Conservation (phyloP, 2,113 vertebrate species). For the Semicossyphus pulcher region DNA sequence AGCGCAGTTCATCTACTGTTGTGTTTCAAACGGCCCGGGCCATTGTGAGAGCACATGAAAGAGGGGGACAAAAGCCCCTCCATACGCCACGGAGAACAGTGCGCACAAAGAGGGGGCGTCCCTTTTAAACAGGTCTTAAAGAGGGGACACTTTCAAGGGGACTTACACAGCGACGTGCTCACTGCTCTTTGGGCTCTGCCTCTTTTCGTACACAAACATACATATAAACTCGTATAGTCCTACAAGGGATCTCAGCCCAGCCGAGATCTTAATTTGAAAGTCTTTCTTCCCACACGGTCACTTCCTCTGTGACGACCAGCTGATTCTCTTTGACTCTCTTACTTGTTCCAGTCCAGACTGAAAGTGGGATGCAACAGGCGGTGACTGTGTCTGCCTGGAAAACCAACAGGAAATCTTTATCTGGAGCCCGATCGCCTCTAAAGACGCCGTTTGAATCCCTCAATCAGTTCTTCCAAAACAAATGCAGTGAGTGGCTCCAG, state of each 20-base stretch:
- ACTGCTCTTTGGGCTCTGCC: slow-evolving; percentile 74
- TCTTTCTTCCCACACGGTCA: slow-evolving; percentile 49
- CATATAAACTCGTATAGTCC: slow-evolving; percentile 75
- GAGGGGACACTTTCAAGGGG: slow-evolving; percentile 83
- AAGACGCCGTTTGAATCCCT: slow-evolving; percentile 53
- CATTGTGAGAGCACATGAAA: slow-evolving; percentile 85
- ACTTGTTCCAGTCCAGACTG: too few species aligned
- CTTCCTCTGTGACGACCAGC: slow-evolving; percentile 24
- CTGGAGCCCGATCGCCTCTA: slow-evolving; percentile 36
- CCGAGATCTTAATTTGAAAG: slow-evolving; percentile 77
- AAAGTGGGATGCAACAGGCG: slow-evolving; percentile 57
- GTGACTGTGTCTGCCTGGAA: slow-evolving; percentile 43
- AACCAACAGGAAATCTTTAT: slow-evolving; percentile 72
- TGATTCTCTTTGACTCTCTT: slow-evolving; percentile 6
- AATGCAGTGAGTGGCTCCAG: slow-evolving; percentile 70
- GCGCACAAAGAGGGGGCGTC: slow-evolving; percentile 86
- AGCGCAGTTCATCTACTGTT: slow-evolving; percentile 87
- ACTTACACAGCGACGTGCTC: slow-evolving; percentile 81
- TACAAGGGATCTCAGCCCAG: slow-evolving; percentile 71
- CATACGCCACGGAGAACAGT: slow-evolving; percentile 84
- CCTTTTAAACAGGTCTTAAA: slow-evolving; percentile 86
- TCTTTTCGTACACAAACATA: slow-evolving; percentile 79
- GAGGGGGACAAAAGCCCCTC: slow-evolving; percentile 83
- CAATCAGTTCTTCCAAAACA: slow-evolving; percentile 72
- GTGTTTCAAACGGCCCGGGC: slow-evolving; percentile 83